Evolutionary conservation across 2,113 vertebrate genomes (phyloP).

Genomic region (Australoheros scitulus): DNA sequence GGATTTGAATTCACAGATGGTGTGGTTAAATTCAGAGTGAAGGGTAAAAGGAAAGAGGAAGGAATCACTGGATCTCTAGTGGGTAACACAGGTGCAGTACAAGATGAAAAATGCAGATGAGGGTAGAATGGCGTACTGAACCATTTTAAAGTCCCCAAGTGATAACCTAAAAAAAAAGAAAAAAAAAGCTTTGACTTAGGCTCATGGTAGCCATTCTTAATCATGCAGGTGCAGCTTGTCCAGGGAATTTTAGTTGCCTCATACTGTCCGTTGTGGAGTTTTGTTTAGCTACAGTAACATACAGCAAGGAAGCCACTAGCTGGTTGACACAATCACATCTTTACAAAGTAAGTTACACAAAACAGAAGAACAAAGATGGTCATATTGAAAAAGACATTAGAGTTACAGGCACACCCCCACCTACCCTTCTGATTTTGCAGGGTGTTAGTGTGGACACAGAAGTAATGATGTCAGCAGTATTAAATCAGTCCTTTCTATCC

Average conservation of each 20-base stretch:
- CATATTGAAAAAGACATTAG: neutral
- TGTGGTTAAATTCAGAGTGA: constrained; percentile 30
- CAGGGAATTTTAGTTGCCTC: neutral
- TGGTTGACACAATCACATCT: neutral
- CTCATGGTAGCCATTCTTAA: constrained; percentile 39
- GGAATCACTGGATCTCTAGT: constrained; percentile 50
- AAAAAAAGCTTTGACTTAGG: constrained; percentile 31
- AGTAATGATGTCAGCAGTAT: constrained; percentile 61
- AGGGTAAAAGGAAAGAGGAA: constrained; percentile 33
- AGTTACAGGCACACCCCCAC: neutral
- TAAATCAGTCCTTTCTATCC: constrained; percentile 48
- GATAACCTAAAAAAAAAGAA: constrained; percentile 42
- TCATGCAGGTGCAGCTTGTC: constrained; percentile 62
- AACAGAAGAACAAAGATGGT: neutral
- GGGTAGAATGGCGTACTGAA: constrained; percentile 36
- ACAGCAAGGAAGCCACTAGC: neutral
- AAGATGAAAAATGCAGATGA: constrained; percentile 72
- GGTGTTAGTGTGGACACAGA: constrained; percentile 44
- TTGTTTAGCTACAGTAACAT: constrained; percentile 19
- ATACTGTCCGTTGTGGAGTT: constrained; percentile 13
- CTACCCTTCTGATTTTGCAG: neutral
- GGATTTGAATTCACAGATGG: constrained; percentile 50
- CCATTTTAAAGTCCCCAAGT: constrained; percentile 61
- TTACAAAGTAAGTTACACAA: neutral
- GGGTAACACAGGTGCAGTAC: constrained; percentile 66